Base-by-base conservation (phyloP, 2,797 vertebrate genomes). In the Crocodylus rhombifer region DNA sequence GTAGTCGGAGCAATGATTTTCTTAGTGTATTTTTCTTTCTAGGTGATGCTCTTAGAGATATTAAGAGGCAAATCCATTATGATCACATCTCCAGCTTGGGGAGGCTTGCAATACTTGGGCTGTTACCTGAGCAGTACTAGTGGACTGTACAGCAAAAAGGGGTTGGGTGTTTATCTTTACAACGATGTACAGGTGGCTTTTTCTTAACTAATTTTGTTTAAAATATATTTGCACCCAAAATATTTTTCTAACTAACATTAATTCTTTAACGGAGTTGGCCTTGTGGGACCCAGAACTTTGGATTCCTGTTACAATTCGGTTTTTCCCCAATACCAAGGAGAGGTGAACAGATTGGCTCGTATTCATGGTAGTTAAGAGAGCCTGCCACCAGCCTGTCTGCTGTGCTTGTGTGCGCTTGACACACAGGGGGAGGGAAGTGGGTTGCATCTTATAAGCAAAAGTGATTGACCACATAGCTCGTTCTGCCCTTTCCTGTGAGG, bases 311-410 rank as follows among this genome's bases (percentile, higher is more conserved):
- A 80, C 80, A 81, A 55, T 4, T 28, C 4, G 0, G 4, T 0
- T 80, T 92, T 91, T 80, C 78, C 91, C 28, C 28, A 65, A 9
- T 16, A 65, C 63, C 58, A n/a, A n/a, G 20, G 12, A 61, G 60
- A 61, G 20, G 25, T 25, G 20, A 61, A 61, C 92, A 91, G 64
- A 4, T 85, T 62, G 69, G 15, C 67, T 55, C 13, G 71, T 36
- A 65, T 16, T 2, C 42, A 33, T 26, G 10, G 7, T 28, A 1
- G 1, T 7, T 30, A 76, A 21, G 4, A 63, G 87, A 87, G 81
- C 36, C 42, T 85, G 55, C 57, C 1, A 12, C 71, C 89, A 9
- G 77, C 42, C 42, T 51, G 42, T 51, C 42, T 51, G 42, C 42
- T 42, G 42, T 10, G 10, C 42, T 51, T 51, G 42, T 11, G 42